Evolutionary conservation across 2,888 invertebrate species (phyloP).

Genomic region (Sepiola atlantica): DNA sequence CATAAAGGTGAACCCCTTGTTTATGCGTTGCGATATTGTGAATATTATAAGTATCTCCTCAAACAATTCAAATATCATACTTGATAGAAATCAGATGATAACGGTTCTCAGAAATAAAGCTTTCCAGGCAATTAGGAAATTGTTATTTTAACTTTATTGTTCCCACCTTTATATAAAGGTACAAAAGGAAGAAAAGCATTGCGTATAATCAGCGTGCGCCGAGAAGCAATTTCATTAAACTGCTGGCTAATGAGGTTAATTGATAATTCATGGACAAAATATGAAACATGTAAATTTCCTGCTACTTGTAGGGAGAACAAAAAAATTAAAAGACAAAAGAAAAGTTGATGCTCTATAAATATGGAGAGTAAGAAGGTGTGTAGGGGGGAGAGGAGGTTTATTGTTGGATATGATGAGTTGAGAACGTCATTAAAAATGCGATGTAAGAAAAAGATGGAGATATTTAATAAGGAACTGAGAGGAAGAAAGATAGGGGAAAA

Average conservation of each 20-base stretch:
- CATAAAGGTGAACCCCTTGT: too few relatives aligned
- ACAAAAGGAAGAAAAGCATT: background rate
- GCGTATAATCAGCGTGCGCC: background rate
- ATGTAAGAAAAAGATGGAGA: background rate
- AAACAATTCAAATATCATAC: background rate
- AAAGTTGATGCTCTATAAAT: background rate
- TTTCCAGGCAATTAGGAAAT: background rate
- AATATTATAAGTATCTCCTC: background rate
- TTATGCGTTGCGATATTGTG: too few relatives aligned
- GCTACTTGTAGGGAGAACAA: background rate
- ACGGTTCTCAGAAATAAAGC: background rate
- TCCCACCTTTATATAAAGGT: background rate
- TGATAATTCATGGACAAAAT: background rate
- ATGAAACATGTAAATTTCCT: background rate
- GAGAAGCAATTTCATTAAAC: constrained; percentile 5
- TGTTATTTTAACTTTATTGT: background rate
- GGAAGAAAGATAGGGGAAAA: background rate
- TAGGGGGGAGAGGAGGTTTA: background rate
- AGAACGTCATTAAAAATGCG: background rate
- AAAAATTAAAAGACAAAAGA: background rate
- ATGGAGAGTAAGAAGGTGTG: background rate
- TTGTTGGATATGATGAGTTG: background rate
- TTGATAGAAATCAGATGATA: background rate
- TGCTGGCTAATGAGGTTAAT: background rate
- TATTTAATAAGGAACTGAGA: background rate